Evolutionary conservation across 2,113 vertebrate genomes (phyloP).

Genomic region (Psittacara wagleri): DNA sequence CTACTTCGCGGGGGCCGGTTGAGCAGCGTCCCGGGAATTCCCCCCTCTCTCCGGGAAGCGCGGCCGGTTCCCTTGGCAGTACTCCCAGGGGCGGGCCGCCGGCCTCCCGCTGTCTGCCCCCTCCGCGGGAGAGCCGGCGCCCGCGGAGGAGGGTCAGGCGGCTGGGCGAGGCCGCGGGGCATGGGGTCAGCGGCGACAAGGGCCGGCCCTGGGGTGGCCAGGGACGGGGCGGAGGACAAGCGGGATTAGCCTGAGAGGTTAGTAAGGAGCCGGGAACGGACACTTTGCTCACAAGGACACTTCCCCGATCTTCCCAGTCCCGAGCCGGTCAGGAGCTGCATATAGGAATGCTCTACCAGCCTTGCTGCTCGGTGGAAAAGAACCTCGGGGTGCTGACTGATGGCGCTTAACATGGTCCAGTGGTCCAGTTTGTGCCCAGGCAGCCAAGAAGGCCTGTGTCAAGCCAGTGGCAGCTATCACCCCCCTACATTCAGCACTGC

Average conservation of each 20-base stretch:
- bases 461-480: neutral
- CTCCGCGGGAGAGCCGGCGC: neutral
- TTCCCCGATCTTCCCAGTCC: fast-evolving
- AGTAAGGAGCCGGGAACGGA: neutral
- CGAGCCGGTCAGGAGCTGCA: neutral
- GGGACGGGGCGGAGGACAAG: neutral
- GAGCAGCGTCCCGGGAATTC: neutral
- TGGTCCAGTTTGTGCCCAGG: neutral
- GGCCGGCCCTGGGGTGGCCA: too few species aligned
- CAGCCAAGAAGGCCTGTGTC: neutral
- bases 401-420: neutral
- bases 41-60: neutral
- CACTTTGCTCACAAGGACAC: neutral
- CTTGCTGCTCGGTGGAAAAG: neutral
- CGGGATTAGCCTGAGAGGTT: neutral
- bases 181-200: too few species aligned
- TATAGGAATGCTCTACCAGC: neutral
- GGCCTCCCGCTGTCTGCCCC: fast-evolving
- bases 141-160: too few species aligned
- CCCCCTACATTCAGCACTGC: neutral
- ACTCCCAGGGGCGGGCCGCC: neutral
- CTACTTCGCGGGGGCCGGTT: neutral
- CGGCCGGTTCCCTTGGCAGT: neutral
- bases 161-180: too few species aligned
- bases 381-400: neutral